These are phyloP conservation scores for Hoplodrina ambigua DNA, from an alignment of 2,888 invertebrate genomes.

Conservation along the genomic window DNA sequence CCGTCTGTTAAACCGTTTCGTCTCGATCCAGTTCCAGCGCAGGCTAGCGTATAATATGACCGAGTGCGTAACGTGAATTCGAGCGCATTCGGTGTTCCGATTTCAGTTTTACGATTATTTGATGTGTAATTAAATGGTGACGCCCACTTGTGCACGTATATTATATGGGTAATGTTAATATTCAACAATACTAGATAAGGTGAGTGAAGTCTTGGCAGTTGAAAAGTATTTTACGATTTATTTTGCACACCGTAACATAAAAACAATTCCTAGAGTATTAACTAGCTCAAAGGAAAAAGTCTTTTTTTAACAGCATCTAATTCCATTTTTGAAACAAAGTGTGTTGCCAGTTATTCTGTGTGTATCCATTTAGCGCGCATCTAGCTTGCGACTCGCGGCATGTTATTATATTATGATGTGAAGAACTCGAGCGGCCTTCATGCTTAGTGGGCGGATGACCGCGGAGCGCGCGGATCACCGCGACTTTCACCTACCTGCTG, in stretches of 20 bases:
- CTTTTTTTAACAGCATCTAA: neutral
- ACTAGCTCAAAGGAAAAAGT: slow-evolving; percentile 2
- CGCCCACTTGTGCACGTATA: slow-evolving; percentile 31
- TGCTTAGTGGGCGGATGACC: slow-evolving; percentile 84
- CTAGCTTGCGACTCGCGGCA: slow-evolving; percentile 50
- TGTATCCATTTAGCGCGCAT: slow-evolving; percentile 56
- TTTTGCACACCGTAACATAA: slow-evolving; percentile 14
- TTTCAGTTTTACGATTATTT: slow-evolving; percentile 34
- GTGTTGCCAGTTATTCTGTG: slow-evolving; percentile 15
- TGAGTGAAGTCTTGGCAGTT: slow-evolving; percentile 19
- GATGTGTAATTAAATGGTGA: slow-evolving; percentile 22
- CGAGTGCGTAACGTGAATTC: slow-evolving; percentile 31
- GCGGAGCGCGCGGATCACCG: slow-evolving; percentile 72
- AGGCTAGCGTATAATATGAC: slow-evolving; percentile 24
- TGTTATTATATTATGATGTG: slow-evolving; percentile 65
- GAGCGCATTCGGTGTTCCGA: slow-evolving; percentile 36
- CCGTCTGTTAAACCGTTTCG: slow-evolving; percentile 35
- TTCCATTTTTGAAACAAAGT: neutral
- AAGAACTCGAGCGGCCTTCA: slow-evolving; percentile 81
- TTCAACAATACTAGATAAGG: slow-evolving; percentile 31
- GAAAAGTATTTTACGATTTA: slow-evolving; percentile 5
- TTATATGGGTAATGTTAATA: slow-evolving; percentile 16
- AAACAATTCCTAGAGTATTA: neutral
- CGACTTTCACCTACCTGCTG: slow-evolving; percentile 80
- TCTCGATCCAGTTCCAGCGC: slow-evolving; percentile 46